Base-by-base conservation (phyloP, 2,113 vertebrate species). In the Quiscalus mexicanus region DNA sequence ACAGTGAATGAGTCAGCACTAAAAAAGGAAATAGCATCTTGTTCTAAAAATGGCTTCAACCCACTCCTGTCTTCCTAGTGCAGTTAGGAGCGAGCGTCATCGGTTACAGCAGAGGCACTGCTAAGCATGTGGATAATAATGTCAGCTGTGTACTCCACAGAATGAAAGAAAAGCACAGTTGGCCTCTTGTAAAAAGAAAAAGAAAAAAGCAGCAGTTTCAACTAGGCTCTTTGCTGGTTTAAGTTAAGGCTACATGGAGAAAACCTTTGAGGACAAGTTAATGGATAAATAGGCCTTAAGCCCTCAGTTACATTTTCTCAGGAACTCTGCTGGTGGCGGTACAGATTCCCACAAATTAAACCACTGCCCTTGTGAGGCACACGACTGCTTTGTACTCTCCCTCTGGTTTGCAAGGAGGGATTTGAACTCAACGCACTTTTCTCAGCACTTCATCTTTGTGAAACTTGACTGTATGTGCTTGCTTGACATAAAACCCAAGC, bases 1-100 rank as follows among this genome's bases (percentile, higher is more conserved):
- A 95, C 95, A 92, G 76, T 79, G 94, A 93, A 81, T 96, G 94
- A 97, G 73, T 97, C 96, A 97, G 94, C 94, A 94, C 67, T 77
- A 73, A 87, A 91, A 90, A 90, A 92, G 76, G 95, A 95, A 96
- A 95, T 92, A 97, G 87, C 86, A 58, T 84, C 80, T 94, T 92
- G 74, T 94, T 96, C 95, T 97, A 97, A 97, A 96, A 96, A 86
- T 50, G 81, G 75, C 75, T 87, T 87, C 93, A 90, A 31, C 95
- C 95, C 94, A 94, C 94, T 95, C 89, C 70, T 91, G 71, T 87
- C 93, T 96, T 95, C 92, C 81, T 76, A 53, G 85, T 83, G 68
- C 78, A 70, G 84, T 88, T 65, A 90, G 81, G 93, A 73, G 60
- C 68, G 55, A 62, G 58, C 93, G 79, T 93, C 95, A 95, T 91